Conservation (phyloP, 2,888 invertebrate genomes). For the Tipula unca region DNA sequence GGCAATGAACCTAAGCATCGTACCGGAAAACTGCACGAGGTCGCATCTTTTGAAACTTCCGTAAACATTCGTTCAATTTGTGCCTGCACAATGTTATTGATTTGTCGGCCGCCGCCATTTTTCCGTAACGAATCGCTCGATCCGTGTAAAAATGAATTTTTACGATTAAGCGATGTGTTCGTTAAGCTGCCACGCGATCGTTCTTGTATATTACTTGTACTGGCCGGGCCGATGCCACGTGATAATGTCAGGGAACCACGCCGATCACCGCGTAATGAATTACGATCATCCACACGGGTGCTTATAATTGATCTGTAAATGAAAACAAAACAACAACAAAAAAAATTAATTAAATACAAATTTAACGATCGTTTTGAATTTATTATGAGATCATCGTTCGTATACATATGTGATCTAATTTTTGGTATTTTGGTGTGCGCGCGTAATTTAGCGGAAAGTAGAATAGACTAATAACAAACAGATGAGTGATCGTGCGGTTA, state of each 20-base stretch:
- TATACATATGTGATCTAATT: not conserved
- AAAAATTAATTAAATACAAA: not conserved
- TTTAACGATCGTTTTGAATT: not conserved
- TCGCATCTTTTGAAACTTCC: constrained; percentile 57
- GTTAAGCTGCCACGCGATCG: not conserved
- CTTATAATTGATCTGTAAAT: constrained; percentile 37
- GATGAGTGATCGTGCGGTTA: not conserved
- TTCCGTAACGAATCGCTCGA: constrained; percentile 22
- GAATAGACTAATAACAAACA: not conserved
- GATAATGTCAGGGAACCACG: constrained; percentile 31
- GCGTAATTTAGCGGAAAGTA: not conserved
- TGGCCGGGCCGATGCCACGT: not conserved
- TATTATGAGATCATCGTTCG: not conserved
- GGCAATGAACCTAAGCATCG: constrained; percentile 77
- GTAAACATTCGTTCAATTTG: constrained; percentile 80
- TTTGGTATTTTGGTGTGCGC: not conserved
- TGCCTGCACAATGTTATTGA: constrained; percentile 71
- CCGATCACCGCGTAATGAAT: constrained; percentile 19
- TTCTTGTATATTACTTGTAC: not conserved
- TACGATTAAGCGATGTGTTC: not conserved
- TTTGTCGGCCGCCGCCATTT: constrained; percentile 34
- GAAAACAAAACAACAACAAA: not conserved
- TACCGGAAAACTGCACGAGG: constrained; percentile 57
- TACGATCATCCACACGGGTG: constrained; percentile 40
- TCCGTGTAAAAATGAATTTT: not conserved